These are phyloP conservation scores for Gymnodraco acuticeps DNA, from an alignment of 2,797 vertebrate species.

Conservation along the genomic window DNA sequence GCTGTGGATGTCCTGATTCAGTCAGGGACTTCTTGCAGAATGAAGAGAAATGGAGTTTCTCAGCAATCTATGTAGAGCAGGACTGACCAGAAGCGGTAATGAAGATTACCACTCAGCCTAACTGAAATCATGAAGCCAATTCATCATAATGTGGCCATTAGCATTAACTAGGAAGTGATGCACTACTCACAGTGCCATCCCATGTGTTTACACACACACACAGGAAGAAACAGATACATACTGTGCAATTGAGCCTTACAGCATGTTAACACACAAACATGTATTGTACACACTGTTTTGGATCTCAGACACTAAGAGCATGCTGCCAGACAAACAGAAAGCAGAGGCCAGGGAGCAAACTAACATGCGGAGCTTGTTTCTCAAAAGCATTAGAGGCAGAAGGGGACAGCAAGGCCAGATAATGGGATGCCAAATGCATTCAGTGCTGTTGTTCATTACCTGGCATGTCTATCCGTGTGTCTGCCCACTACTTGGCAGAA, in stretches of 20 bases:
- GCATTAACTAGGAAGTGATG: conserved; percentile 47
- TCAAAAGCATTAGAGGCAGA: conserved; percentile 74
- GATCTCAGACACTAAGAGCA: conserved; percentile 18
- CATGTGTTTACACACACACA: conserved; percentile 30
- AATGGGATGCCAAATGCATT: conserved; percentile 71
- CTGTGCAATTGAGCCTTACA: neutral
- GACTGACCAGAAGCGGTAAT: conserved; percentile 82
- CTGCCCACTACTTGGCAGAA: conserved; percentile 49
- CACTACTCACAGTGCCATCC: neutral
- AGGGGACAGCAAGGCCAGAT: conserved; percentile 64
- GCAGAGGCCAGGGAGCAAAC: conserved; percentile 43
- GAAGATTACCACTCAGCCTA: conserved; percentile 81
- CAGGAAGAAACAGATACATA: conserved; percentile 16
- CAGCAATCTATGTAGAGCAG: conserved; percentile 75
- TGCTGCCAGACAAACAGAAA: conserved; percentile 41
- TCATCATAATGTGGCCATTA: conserved; percentile 79
- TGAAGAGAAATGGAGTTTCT: conserved; percentile 78
- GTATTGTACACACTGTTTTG: conserved; percentile 16
- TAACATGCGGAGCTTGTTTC: conserved; percentile 51
- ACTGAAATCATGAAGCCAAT: conserved; percentile 75
- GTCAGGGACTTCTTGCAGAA: conserved; percentile 70
- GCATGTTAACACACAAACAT: conserved; percentile 20
- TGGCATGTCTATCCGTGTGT: conserved; percentile 42
- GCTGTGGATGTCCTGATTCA: conserved; percentile 71
- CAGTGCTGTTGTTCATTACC: conserved; percentile 71